Evolutionary conservation across 2,888 invertebrate genomes (phyloP).

Genomic region (Eupelmus urozonus): DNA sequence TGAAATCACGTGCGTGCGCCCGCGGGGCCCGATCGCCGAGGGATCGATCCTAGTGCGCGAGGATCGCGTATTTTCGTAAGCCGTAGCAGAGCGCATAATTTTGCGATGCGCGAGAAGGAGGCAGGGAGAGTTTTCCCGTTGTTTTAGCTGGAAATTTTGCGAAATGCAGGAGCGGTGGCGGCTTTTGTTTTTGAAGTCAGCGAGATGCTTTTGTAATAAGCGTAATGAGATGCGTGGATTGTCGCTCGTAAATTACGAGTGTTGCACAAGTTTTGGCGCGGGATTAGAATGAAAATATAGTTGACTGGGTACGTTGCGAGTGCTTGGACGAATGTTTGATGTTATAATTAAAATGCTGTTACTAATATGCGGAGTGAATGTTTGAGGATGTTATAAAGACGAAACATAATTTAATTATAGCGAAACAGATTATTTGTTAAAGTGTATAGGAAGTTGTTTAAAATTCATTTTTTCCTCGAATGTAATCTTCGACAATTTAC

Average conservation of each 20-base stretch:
- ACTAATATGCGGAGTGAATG: too few relatives aligned
- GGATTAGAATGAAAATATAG: too few relatives aligned
- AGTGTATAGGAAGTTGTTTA: too few relatives aligned
- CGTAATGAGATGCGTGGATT: conserved; percentile 1
- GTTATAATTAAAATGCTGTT: too few relatives aligned
- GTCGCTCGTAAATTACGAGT: conserved; percentile 15
- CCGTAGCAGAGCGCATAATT: conserved; percentile 7
- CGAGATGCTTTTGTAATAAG: conserved; percentile 7
- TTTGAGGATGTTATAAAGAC: too few relatives aligned
- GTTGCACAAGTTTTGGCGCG: not conserved
- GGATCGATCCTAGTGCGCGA: not conserved
- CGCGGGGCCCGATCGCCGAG: not conserved
- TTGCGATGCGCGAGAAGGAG: not conserved
- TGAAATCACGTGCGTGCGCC: conserved; percentile 38
- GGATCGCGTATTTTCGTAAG: conserved; percentile 36
- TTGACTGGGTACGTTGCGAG: too few relatives aligned
- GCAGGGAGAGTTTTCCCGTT: not conserved
- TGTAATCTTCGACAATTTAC: not conserved
- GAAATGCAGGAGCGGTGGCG: not conserved
- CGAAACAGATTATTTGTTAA: too few relatives aligned
- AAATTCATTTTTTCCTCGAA: too few relatives aligned
- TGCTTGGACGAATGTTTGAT: too few relatives aligned
- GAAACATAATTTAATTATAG: too few relatives aligned
- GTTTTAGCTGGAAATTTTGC: conserved; percentile 9
- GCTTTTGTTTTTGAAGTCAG: not conserved